Conservation (phyloP, 1,140 invertebrate species). For the Myzus persicae region DNA sequence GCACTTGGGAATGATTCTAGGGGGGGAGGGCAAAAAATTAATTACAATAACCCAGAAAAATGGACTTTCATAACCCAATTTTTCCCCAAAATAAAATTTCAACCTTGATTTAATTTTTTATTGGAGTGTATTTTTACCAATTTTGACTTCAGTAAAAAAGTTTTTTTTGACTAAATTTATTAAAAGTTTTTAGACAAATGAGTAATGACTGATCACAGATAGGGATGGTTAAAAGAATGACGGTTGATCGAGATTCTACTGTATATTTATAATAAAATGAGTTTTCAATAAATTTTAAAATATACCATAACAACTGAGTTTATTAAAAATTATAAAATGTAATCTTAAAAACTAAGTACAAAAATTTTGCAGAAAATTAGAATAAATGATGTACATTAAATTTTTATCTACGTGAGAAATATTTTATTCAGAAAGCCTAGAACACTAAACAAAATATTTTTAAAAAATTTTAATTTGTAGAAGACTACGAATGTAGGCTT, state of each 20-base stretch:
- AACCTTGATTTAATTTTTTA: conserved; percentile 20
- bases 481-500: background rate
- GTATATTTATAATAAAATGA: too few relatives aligned
- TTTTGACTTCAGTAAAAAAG: too few relatives aligned
- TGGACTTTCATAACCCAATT: background rate
- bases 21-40: background rate
- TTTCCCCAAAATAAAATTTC: conserved; percentile 5
- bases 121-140: background rate
- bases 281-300: background rate
- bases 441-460: background rate
- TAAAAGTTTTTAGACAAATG: too few relatives aligned
- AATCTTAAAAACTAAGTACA: too few relatives aligned
- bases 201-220: too few relatives aligned
- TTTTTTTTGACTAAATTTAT: too few relatives aligned
- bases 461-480: background rate
- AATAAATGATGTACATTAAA: background rate
- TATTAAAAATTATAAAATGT: too few relatives aligned
- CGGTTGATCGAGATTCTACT: too few relatives aligned
- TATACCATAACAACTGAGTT: too few relatives aligned
- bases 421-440: background rate
- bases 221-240: too few relatives aligned
- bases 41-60: too few relatives aligned
- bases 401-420: background rate
- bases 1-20: background rate
- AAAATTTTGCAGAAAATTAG: background rate